These are phyloP conservation scores for Cladorhizidae sp. DNA, from an alignment of 37 sponge, comb jelly and placozoan species.

Conservation along the genomic window DNA sequence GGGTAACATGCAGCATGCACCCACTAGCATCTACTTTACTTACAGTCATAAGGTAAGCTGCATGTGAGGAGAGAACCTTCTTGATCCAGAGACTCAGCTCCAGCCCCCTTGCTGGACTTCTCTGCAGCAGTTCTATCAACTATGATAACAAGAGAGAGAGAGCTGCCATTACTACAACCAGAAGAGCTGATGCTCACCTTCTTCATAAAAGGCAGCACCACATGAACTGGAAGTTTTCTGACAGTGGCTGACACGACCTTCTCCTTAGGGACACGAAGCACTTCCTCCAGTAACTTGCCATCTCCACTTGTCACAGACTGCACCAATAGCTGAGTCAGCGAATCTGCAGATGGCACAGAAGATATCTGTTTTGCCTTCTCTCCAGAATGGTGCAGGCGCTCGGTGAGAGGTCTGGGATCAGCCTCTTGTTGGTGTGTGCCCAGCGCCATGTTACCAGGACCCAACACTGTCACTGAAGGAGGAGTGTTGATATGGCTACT, in stretches of 20 bases:
- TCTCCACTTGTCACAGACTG: conserved; percentile 64
- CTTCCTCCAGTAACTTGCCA: conserved; percentile 42
- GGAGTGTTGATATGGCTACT: background rate
- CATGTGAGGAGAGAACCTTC: conserved; percentile 38
- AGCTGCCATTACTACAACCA: background rate
- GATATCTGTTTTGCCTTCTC: background rate
- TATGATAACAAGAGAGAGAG: background rate
- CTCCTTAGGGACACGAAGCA: conserved; percentile 26
- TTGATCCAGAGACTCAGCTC: conserved; percentile 60
- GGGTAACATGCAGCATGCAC: background rate
- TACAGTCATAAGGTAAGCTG: conserved; percentile 63
- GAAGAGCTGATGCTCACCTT: conserved; percentile 5
- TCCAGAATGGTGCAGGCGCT: background rate
- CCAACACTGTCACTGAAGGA: conserved; percentile 18
- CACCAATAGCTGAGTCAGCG: conserved; percentile 36
- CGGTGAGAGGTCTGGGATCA: conserved; percentile 19
- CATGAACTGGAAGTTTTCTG: conserved; percentile 17
- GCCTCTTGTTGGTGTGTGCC: background rate
- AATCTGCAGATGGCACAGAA: conserved; percentile 33
- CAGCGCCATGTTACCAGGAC: conserved; percentile 43
- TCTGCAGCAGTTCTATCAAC: conserved; percentile 43
- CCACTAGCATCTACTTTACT: background rate
- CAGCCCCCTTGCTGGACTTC: conserved; percentile 26
- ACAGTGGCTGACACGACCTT: conserved; percentile 34
- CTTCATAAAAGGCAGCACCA: conserved; percentile 44